These are phyloP conservation scores for Ladona fulva DNA, from an alignment of 1,140 invertebrate species.

Conservation along the genomic window DNA sequence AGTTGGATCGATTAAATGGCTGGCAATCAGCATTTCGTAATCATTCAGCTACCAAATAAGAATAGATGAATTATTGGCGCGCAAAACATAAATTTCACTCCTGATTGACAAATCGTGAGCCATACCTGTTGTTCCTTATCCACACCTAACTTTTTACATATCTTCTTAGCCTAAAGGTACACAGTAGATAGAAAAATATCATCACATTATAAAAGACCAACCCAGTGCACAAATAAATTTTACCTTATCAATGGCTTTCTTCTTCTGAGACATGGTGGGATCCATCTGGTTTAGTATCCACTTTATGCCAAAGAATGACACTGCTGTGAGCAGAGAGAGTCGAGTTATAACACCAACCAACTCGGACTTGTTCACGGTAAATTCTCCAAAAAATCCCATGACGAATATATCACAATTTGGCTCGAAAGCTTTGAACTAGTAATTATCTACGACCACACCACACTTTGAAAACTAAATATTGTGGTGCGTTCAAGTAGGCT, in stretches of 20 bases:
- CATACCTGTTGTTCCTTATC: background rate
- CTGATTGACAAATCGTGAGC: background rate
- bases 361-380: conserved; percentile 34
- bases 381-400: background rate
- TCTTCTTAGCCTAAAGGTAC: background rate
- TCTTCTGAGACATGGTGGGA: conserved; percentile 69
- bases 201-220: background rate
- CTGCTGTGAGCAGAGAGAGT: conserved; percentile 67
- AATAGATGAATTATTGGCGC: conserved; percentile 17
- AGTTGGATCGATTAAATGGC: conserved; percentile 83
- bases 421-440: no score
- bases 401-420: no score
- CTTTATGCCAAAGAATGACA: conserved; percentile 80
- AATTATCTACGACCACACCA: no score
- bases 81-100: conserved; percentile 13
- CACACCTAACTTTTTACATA: background rate
- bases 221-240: conserved; percentile 28
- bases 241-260: conserved; percentile 65
- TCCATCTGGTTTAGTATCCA: conserved; percentile 79
- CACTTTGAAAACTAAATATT: no score
- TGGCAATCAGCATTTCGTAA: conserved; percentile 93
- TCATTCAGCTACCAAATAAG: conserved; percentile 54
- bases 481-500: no score
- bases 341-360: conserved; percentile 61
- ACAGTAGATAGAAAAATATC: background rate